Base-by-base conservation (phyloP, 1,140 invertebrate species). In the Cylas formicarius region DNA sequence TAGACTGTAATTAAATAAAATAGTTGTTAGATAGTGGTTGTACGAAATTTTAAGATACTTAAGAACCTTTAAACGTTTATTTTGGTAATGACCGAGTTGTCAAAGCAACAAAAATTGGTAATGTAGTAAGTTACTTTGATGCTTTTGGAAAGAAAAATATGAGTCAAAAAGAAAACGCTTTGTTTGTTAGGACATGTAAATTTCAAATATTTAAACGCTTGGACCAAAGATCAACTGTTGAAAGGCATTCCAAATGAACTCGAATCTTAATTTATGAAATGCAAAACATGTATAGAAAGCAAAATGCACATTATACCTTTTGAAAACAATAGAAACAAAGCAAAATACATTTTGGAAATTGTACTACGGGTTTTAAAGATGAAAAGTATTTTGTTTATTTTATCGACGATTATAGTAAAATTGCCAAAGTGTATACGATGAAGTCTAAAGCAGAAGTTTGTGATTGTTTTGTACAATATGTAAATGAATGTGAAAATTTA, bases 251-350 rank as follows among this genome's bases (percentile, higher is more conserved):
- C 53, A 24, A 43, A 51, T 20, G 20, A 53, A 19, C 11, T 58
- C 29, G 41, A 51, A 40, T 24, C 26, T 28, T 37, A 49, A 33
- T 50, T 44, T 52, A 44, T 53, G 28, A 53, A 56, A 50, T 60
- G 53, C 21, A 18, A 8, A 32, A 52, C 24, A 19, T 49, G 46
- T 31, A 35, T 49, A 14, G 17, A 49, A 35, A 52, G 43, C 36
- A 49, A 61, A 31, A 45, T 58, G 53, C 21, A 51, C 50, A 65
- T 66, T 58, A 36, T 67, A 55, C 61, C 61, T 36, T 67, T 68
- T 61, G 24, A 65, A 49, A 67, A 67, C 50, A 49, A 49, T 32
- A 35, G 40, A 40, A 39, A 3, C 14, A 38, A 27, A 28, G 41
- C 46, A n/a, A 41, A 31, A 29, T 41, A 52, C 29, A 52, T 52